phyloP scores from a whole-genome alignment of 2,113 vertebrate species.

The Phainopepla nitens region DNA sequence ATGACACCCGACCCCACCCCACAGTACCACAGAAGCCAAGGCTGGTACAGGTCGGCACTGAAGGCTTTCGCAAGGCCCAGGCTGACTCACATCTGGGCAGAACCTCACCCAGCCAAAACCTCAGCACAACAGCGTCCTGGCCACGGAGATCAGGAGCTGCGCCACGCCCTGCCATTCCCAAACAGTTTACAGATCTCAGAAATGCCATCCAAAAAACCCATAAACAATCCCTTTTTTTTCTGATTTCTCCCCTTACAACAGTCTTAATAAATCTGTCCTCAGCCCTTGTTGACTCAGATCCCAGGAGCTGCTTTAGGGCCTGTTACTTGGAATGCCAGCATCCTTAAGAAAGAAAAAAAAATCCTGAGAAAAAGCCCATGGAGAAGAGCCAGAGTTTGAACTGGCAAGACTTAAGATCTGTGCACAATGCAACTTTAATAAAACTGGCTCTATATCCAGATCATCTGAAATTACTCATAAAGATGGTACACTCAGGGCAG shows the following conservation, averaged over 20 bases:
- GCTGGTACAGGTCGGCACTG: neutral
- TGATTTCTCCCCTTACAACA: neutral
- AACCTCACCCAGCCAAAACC: neutral
- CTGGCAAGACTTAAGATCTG: constrained; percentile 25
- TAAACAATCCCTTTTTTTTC: neutral
- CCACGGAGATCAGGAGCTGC: neutral
- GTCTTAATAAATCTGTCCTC: neutral
- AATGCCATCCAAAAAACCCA: neutral
- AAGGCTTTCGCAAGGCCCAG: neutral
- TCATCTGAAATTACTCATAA: neutral
- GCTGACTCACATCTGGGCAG: constrained; percentile 25
- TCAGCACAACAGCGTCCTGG: neutral
- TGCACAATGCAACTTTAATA: neutral
- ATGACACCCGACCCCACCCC: neutral
- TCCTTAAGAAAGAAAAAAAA: neutral
- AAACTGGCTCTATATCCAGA: neutral
- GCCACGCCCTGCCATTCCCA: neutral
- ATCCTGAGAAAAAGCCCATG: constrained; percentile 12
- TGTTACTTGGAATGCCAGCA: neutral
- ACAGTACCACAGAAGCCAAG: neutral
- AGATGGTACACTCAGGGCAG: neutral
- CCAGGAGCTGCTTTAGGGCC: neutral
- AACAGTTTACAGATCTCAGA: neutral
- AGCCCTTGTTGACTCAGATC: neutral
- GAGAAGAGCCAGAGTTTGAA: constrained; percentile 36